Conservation (phyloP, 2,888 invertebrate species). For the Penaeus monodon region DNA sequence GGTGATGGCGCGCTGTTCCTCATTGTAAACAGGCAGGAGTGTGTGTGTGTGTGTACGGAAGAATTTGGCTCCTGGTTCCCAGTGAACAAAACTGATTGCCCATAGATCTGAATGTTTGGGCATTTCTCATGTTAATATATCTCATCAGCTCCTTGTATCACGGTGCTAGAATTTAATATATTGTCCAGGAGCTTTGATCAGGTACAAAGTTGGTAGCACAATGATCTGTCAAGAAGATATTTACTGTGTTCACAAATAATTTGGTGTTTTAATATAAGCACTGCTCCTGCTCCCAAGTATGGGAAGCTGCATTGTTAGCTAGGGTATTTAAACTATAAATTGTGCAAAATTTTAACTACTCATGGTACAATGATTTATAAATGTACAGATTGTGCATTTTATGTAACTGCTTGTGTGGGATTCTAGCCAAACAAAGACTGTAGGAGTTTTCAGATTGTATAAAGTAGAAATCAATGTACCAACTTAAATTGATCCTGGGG, state of each 20-base stretch:
- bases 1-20: slow-evolving; percentile 55
- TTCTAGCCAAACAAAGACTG: slow-evolving; percentile 39
- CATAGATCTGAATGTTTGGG: slow-evolving; percentile 55
- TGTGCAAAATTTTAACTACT: slow-evolving; percentile 42
- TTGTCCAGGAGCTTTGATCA: slow-evolving; percentile 54
- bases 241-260: slow-evolving; percentile 45
- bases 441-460: slow-evolving; percentile 40
- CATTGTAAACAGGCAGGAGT: slow-evolving; percentile 29
- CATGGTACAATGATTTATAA: slow-evolving; percentile 31
- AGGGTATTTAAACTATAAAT: slow-evolving; percentile 43
- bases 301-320: slow-evolving; percentile 47
- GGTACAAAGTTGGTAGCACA: slow-evolving; percentile 61
- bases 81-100: slow-evolving; percentile 54
- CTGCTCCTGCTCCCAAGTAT: slow-evolving; percentile 36
- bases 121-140: slow-evolving; percentile 41
- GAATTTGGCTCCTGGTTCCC: slow-evolving; percentile 51
- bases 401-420: slow-evolving; percentile 49
- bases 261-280: slow-evolving; percentile 33
- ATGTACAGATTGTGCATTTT: slow-evolving; percentile 43
- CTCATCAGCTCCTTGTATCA: slow-evolving; percentile 39
- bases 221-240: slow-evolving; percentile 51
- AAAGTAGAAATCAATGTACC: slow-evolving; percentile 28
- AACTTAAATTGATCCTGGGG: slow-evolving; percentile 40
- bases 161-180: slow-evolving; percentile 49
- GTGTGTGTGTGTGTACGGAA: slow-evolving; percentile 17